These are phyloP conservation scores for Metopolophium dirhodum DNA, from an alignment of 1,140 invertebrate genomes.

Conservation along the genomic window DNA sequence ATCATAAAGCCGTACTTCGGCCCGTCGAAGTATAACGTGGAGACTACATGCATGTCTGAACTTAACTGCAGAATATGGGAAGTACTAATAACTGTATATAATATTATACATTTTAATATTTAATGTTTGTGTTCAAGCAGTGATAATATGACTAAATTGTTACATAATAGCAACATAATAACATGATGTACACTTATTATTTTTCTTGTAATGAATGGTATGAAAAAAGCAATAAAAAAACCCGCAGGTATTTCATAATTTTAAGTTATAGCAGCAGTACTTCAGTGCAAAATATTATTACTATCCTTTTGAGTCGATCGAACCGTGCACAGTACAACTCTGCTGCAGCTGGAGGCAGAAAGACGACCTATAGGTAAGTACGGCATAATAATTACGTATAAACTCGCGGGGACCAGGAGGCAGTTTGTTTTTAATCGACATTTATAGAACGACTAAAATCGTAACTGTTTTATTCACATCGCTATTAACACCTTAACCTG, in stretches of 20 bases:
- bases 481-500: background rate
- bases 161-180: background rate
- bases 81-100: too few species aligned
- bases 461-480: background rate
- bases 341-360: background rate
- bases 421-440: background rate
- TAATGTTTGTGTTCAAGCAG: background rate
- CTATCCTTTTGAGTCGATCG: conserved; percentile 5
- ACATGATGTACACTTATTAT: background rate
- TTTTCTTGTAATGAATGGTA: background rate
- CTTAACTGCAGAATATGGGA: too few species aligned
- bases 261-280: background rate
- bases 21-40: too few species aligned
- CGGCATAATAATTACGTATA: background rate
- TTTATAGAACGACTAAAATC: background rate
- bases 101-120: background rate
- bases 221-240: conserved; percentile 18
- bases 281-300: background rate
- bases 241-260: conserved; percentile 5
- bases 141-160: background rate
- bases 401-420: background rate
- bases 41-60: too few species aligned
- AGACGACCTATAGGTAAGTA: background rate
- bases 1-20: too few species aligned
- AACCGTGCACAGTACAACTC: background rate